Evolutionary conservation across 1,140 invertebrate genomes (phyloP), one percentile per base, ranked within the genome.

Genomic region (Notospermus geniculatus): DNA sequence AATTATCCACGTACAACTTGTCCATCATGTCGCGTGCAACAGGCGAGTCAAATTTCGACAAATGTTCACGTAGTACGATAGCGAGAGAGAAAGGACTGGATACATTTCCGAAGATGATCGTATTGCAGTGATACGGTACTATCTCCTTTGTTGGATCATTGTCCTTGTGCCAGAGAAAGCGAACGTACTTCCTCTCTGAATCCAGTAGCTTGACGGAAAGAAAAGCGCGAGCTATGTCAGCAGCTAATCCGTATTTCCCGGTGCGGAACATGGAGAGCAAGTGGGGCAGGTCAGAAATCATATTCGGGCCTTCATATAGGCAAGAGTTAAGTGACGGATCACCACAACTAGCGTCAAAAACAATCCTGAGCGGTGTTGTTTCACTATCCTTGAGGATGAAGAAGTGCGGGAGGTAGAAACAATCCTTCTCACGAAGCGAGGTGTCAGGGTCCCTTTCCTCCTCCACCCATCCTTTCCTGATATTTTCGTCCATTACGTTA

Each of bases 111-210:
- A 50, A 50, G n/a, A 50, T 50, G 5, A 50, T n/a, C 46, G n/a
- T 50, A n/a, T 50, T 50, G n/a, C 46, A 66, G 56, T 27, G 46
- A 27, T 50, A 50, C 9, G 46, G 46, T 5, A 50, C 46, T 9
- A 50, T n/a, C 25, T 4, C 5, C n/a, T 50, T 50, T 4, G 46
- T 50, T 5, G 25, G n/a, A 50, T 50, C 46, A 27, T 50, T 50
- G n/a, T 50, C 25, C 25, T 50, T 27, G 46, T 50, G n/a, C 46
- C 46, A 50, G 9, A 50, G 46, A n/a, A 50, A 50, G 19, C 25
- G 46, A n/a, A 50, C 46, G 4, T 23, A 50, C n/a, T 50, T 50
- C 4, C 46, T 7, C 9, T 50, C 46, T n/a, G n/a, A 19, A 5
- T 50, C 46, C 25, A 50, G 25, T 27, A 50, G n/a, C n/a, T 19